These are phyloP conservation scores for Probosciger aterrimus DNA, from an alignment of 2,113 vertebrate genomes.

Conservation along the genomic window DNA sequence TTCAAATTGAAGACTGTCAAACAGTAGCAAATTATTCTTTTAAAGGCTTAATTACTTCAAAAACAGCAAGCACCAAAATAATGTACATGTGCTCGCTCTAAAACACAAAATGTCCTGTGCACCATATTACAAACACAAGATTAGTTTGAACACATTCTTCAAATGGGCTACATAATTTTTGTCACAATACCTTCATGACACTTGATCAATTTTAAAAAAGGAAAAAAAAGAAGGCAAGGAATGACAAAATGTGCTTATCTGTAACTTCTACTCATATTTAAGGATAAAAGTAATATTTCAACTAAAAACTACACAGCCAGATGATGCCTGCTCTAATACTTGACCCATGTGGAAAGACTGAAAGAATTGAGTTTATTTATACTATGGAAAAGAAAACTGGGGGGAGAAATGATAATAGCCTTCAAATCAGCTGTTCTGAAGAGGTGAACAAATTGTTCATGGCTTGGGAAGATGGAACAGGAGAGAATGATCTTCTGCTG, in stretches of 20 bases:
- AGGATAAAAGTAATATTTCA: neutral
- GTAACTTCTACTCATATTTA: neutral
- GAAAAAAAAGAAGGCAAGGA: neutral
- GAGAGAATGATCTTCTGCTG: neutral
- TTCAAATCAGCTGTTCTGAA: neutral
- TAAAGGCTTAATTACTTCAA: neutral
- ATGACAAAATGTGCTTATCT: neutral
- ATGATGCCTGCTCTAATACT: neutral
- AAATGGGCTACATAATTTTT: neutral
- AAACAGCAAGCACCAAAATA: neutral
- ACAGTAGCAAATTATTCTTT: neutral
- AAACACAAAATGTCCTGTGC: neutral
- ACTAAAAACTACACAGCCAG: neutral
- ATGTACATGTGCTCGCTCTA: neutral
- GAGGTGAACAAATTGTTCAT: neutral
- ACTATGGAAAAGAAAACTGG: slow-evolving; percentile 43
- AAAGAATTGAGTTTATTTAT: slow-evolving; percentile 38
- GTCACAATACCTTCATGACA: neutral
- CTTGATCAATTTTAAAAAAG: neutral
- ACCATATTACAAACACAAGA: neutral
- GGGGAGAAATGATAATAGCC: slow-evolving; percentile 1
- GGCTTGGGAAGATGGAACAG: neutral
- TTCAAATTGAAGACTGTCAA: slow-evolving; percentile 9
- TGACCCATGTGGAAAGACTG: slow-evolving; percentile 5
- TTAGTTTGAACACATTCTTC: neutral